A percentile compares a stretch with the other conserved stretches of the same genome.
Conservation (phyloP, 2,888 invertebrate genomes). For the Diarsia brunnea region DNA sequence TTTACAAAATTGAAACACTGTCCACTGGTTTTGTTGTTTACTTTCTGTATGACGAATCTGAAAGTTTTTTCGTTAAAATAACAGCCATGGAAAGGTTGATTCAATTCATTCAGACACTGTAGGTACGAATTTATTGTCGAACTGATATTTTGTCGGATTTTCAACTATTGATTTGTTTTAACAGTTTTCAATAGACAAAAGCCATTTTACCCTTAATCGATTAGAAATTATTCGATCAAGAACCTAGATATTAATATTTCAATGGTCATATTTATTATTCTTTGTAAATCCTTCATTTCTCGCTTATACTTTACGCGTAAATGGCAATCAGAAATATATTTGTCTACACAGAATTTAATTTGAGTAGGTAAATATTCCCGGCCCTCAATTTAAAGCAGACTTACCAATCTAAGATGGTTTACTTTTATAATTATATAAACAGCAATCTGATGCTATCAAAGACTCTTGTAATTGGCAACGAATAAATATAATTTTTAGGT, state of each 20-base stretch:
- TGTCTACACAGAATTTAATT: conserved; percentile 28
- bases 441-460: conserved; percentile 31
- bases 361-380: conserved; percentile 28
- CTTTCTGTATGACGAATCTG: conserved; percentile 5
- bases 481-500: conserved; percentile 10
- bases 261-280: neutral
- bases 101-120: neutral
- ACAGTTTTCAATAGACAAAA: neutral
- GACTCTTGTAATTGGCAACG: conserved; percentile 30
- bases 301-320: neutral
- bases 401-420: conserved; percentile 34
- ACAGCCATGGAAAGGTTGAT: neutral
- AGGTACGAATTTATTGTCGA: neutral
- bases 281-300: neutral
- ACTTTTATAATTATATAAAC: conserved; percentile 51
- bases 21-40: conserved; percentile 10
- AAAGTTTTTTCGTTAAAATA: conserved; percentile 43
- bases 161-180: neutral
- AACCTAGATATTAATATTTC: neutral
- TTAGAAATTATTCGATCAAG: neutral
- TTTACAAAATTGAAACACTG: conserved; percentile 42
- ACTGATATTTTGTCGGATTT: neutral
- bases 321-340: conserved; percentile 20
- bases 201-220: neutral
- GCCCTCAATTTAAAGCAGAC: conserved; percentile 30